Base-by-base conservation (phyloP, 2,888 invertebrate species). In the Epirrita christyi region DNA sequence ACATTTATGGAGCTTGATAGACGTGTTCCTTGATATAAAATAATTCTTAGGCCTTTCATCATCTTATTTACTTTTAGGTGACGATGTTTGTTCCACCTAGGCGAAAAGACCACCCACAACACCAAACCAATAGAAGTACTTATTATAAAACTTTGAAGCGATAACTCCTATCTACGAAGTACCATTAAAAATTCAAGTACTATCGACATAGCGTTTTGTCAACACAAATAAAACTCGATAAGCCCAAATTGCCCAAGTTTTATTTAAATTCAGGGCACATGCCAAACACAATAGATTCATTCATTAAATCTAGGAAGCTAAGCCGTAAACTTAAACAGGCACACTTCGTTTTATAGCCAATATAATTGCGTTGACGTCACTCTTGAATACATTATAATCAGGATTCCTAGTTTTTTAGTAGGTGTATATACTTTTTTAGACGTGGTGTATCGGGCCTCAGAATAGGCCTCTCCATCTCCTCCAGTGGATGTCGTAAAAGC, bases 241-340 rank as follows among this genome's bases (percentile, higher is more conserved):
- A 21, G 32, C 32, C 32, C 32, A 32, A 7, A 14, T 38, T 14
- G 6, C 9, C 13, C 14, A 14, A 38, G 7, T 38, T 48, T 62
- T 52, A 66, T 71, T 67, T 68, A 47, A 34, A 77, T 79, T 67
- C 80, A 59, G 27, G 38, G 6, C 65, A 69, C 68, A 66, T 40
- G 21, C 10, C n/a, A 34, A 56, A 21, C 67, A 82, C 81, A 84
- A 82, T 74, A 66, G 72, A 59, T 79, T 80, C 84, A 85, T 86
- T 86, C 83, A 85, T 81, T 3, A 76, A 80, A 70, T 75, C 74
- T 68, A 59, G 64, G 72, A 73, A 73, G 63, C 61, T 60, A 55
- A 71, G 70, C 37, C 64, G 71, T 69, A 63, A 66, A 50, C 62
- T 51, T 55, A 50, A 55, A 64, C 55, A 58, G 59, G 57, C 61